Percentiles rank a stretch among this genome's conserved stretches.
phyloP scores from a whole-genome alignment of 2,797 vertebrate species.

The Danio choprae region DNA sequence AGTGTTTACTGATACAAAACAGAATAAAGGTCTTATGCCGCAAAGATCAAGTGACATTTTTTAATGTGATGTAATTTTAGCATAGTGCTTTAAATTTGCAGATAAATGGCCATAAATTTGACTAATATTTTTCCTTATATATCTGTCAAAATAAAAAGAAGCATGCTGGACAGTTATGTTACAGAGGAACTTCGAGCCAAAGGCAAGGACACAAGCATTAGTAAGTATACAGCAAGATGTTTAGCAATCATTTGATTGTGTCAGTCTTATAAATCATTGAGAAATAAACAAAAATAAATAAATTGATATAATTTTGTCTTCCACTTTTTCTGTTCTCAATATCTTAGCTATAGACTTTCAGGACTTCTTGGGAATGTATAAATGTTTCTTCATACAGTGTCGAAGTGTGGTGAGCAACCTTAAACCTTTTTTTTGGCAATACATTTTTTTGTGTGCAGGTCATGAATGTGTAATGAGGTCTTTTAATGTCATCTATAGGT shows the following conservation, averaged over 20 bases:
- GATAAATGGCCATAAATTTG: neutral
- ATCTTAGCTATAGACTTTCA: constrained; percentile 70
- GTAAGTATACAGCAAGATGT: constrained; percentile 59
- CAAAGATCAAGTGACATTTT: neutral
- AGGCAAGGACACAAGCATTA: constrained; percentile 60
- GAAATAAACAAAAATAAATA: neutral
- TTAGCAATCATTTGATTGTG: neutral
- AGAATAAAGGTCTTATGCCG: neutral
- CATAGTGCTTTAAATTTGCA: neutral
- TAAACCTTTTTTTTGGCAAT: neutral
- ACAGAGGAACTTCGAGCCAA: constrained; percentile 72
- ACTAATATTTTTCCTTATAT: neutral
- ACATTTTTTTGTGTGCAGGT: neutral
- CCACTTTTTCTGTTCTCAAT: constrained; percentile 5
- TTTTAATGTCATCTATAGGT: constrained; percentile 32
- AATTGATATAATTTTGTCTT: neutral
- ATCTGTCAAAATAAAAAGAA: constrained; percentile 64
- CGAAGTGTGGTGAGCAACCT: constrained; percentile 74
- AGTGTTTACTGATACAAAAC: neutral
- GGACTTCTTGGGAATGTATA: constrained; percentile 72
- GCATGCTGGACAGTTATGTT: constrained; percentile 74
- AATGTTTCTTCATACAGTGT: constrained; percentile 73
- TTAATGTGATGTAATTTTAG: neutral
- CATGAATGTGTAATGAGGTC: constrained; percentile 64
- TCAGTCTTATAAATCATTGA: neutral